Evolutionary conservation across 2,113 vertebrate genomes (phyloP), one percentile per base, ranked within the genome.

Genomic region (Neodontobutis hainanensis): DNA sequence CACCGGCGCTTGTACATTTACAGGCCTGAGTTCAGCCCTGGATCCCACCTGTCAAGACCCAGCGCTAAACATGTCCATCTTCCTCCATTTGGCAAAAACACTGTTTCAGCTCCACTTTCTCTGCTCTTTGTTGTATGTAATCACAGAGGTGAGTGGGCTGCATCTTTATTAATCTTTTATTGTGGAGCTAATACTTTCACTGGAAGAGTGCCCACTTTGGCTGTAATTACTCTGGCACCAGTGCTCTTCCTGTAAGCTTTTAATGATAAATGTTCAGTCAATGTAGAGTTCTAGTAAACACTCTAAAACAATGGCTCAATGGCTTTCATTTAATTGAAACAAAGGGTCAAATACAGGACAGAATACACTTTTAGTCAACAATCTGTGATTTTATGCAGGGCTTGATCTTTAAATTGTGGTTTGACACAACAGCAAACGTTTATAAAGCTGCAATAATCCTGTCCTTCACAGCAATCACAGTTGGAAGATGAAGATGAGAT

Each of bases 51-150:
- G 89, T 90, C 91, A 91, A 62, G 73, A 61, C 56, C 2, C 35
- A 78, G 79, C 84, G 72, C 84, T 82, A 82, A 87, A 88, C 80
- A 68, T 87, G 87, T 87, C 88, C 80, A 89, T 90, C 88, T 86
- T 72, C 35, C 70, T 82, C 84, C 75, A 78, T 85, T 85, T 87
- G 77, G 58, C 65, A 68, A 70, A 53, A 64, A 60, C 74, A 59
- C 71, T 75, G 67, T 68, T 75, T 75, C 27, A n/a, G 63, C 65
- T 65, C 51, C 50, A 70, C 72, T 52, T 75, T 51, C 38, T 6
- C 43, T 52, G 60, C 61, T 64, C 68, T 73, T 70, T 68, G 61
- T 78, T 81, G 73, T 80, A 44, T 84, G 77, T 81, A 85, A 90
- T 89, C 82, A 82, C 71, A 56, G 72, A 51, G 57, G 70, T 35